A percentile compares a stretch with the other conserved stretches of the same genome.
phyloP scores from a whole-genome alignment of 1,140 invertebrate genomes.

The Ips nitidus region DNA sequence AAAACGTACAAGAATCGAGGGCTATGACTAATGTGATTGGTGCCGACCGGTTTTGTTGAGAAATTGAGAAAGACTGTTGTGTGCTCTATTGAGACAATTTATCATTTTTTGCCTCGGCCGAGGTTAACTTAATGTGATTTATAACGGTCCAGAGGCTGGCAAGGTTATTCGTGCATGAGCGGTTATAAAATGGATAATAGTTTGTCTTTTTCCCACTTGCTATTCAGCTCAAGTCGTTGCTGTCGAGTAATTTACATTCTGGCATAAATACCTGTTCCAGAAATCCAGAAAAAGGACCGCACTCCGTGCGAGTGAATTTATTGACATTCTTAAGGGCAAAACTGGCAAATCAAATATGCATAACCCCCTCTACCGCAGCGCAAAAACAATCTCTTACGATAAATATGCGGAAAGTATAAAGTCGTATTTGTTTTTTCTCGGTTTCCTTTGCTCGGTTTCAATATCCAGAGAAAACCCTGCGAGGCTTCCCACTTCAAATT shows the following conservation, averaged over 20 bases:
- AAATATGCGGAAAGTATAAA: background rate
- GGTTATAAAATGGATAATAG: slow-evolving; percentile 11
- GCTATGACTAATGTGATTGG: slow-evolving; percentile 12
- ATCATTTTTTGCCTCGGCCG: slow-evolving; percentile 9
- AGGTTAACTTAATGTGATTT: slow-evolving; percentile 15
- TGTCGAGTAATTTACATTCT: background rate
- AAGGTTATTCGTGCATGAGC: slow-evolving; percentile 12
- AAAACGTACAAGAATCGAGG: background rate
- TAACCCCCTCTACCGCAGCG: background rate
- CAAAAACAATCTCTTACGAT: background rate
- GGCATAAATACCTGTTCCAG: background rate
- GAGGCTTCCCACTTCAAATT: background rate
- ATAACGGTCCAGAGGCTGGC: slow-evolving; percentile 1
- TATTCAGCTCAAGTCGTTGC: background rate
- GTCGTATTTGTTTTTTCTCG: background rate
- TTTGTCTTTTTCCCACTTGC: slow-evolving; percentile 6
- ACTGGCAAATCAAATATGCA: background rate
- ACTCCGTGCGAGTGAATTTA: too few species aligned
- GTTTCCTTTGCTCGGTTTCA: background rate
- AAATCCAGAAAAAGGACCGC: background rate
- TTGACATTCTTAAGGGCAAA: background rate
- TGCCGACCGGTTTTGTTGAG: slow-evolving; percentile 9
- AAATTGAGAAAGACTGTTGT: slow-evolving; percentile 14
- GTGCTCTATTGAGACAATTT: slow-evolving; percentile 14
- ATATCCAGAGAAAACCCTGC: background rate